Evolutionary conservation across 2,113 vertebrate genomes (phyloP).

Genomic region (Pedetes capensis): DNA sequence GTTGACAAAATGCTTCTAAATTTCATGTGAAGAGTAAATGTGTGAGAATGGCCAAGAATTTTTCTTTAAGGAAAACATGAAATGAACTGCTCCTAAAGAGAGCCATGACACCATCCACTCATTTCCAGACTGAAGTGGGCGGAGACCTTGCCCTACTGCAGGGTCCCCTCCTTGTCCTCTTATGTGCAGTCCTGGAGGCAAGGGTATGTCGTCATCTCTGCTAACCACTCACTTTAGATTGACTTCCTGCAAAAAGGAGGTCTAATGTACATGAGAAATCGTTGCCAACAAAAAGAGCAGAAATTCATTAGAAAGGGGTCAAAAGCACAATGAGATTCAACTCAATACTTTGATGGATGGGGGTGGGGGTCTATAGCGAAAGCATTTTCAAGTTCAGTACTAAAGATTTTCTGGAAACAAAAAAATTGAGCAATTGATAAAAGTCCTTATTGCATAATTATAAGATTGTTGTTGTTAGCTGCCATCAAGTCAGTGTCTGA

Average conservation of each 20-base stretch:
- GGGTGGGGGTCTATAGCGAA: neutral
- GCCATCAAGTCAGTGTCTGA: no score
- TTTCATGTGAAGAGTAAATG: slow-evolving; percentile 37
- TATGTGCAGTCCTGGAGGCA: neutral
- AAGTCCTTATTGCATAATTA: neutral
- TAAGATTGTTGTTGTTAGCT: no score
- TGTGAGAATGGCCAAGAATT: neutral
- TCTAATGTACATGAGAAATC: neutral
- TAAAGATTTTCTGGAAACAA: slow-evolving; percentile 11
- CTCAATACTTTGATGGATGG: neutral
- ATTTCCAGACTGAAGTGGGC: neutral
- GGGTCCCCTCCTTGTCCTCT: neutral
- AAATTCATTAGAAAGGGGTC: neutral
- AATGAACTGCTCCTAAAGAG: neutral
- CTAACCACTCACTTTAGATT: neutral
- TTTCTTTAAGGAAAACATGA: slow-evolving; percentile 33
- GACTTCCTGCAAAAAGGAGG: neutral
- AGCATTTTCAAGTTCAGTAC: neutral
- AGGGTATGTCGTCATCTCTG: neutral
- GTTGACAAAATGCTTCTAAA: slow-evolving; percentile 50
- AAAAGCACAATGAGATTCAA: neutral
- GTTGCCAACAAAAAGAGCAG: neutral
- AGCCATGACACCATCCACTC: neutral
- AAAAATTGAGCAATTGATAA: neutral
- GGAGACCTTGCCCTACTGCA: neutral